These are phyloP conservation scores for Micoletzkya japonica DNA, from an alignment of 2,888 invertebrate genomes.

Conservation along the genomic window DNA sequence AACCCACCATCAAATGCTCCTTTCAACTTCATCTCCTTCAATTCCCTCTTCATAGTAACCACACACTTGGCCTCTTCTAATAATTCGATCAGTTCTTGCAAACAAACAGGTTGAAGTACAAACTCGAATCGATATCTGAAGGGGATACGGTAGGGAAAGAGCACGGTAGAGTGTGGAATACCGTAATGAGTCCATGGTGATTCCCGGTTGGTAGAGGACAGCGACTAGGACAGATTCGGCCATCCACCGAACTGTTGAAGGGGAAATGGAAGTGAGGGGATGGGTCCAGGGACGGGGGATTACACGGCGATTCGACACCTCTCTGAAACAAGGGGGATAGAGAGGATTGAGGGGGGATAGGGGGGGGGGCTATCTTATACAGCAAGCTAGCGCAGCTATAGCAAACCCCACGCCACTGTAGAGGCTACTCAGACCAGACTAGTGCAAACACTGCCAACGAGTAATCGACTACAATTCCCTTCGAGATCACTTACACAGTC, in stretches of 20 bases:
- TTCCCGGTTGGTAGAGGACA: conserved; percentile 49
- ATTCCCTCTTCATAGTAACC: conserved; percentile 28
- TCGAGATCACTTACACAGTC: conserved; percentile 38
- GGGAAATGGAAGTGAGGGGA: conserved; percentile 43
- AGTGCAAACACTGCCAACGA: no score
- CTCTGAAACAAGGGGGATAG: conserved; percentile 15
- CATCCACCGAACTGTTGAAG: conserved; percentile 52
- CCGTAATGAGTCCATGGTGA: conserved; percentile 44
- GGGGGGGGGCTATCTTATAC: no score
- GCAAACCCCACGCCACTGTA: no score
- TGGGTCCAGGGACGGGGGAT: conserved; percentile 54
- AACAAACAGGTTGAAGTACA: conserved; percentile 49
- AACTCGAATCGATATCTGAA: conserved; percentile 43
- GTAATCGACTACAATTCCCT: not conserved
- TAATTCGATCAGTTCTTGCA: conserved; percentile 44
- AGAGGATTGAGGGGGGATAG: not conserved
- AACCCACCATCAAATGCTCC: conserved; percentile 39
- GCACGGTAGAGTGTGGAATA: not conserved
- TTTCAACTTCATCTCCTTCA: conserved; percentile 33
- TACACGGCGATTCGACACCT: conserved; percentile 24
- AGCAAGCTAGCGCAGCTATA: no score
- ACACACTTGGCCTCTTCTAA: conserved; percentile 43
- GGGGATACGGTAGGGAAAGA: not conserved
- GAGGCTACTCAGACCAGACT: no score
- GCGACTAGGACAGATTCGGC: conserved; percentile 51